These are phyloP conservation scores for Saccostrea cuccullata DNA, from an alignment of 1,140 invertebrate genomes.

Conservation along the genomic window DNA sequence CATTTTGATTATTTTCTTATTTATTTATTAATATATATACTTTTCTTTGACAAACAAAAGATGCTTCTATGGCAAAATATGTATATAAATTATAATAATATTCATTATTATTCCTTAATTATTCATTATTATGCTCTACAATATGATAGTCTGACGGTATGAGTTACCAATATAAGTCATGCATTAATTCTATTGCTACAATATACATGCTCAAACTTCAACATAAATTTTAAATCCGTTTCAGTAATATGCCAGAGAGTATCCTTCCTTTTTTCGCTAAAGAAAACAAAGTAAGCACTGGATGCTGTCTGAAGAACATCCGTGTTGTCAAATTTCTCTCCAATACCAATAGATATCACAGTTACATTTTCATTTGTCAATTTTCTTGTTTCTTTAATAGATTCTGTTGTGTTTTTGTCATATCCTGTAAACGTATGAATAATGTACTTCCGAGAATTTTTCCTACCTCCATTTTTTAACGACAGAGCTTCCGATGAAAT, in stretches of 20 bases:
- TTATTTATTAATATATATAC: no score
- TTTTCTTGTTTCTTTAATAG: neutral
- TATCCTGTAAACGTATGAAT: neutral
- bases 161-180: neutral
- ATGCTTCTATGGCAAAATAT: no score
- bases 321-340: neutral
- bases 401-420: neutral
- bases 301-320: neutral
- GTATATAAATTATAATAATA: no score
- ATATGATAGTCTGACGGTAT: no score
- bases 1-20: no score
- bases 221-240: neutral
- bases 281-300: neutral
- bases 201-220: neutral
- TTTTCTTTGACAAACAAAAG: no score
- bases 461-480: neutral
- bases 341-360: slow-evolving; percentile 16
- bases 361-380: neutral
- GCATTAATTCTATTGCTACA: neutral
- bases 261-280: neutral
- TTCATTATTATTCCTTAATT: no score
- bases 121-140: no score
- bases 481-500: neutral
- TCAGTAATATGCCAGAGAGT: neutral
- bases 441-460: slow-evolving; percentile 1